Evolutionary conservation across 2,113 vertebrate species (phyloP).

Genomic region (Callocephalon fimbriatum): DNA sequence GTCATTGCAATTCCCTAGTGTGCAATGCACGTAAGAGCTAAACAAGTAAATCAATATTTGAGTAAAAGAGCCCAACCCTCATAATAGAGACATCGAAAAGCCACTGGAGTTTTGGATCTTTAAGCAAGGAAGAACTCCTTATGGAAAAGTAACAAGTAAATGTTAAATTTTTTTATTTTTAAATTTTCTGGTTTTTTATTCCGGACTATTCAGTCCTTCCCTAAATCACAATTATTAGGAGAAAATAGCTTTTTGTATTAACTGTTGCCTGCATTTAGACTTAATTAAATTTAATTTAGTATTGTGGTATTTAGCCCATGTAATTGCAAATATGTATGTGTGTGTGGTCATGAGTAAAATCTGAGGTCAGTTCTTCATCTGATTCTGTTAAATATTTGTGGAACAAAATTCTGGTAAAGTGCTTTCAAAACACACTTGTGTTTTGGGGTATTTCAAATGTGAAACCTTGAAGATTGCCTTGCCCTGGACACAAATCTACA

Average conservation of each 20-base stretch:
- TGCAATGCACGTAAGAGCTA: background rate
- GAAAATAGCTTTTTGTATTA: background rate
- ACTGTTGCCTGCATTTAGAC: background rate
- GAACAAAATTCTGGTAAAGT: background rate
- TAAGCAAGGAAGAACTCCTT: background rate
- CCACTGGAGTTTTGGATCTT: background rate
- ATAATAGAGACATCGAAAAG: background rate
- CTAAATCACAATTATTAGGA: background rate
- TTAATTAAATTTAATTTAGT: background rate
- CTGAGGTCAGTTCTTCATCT: background rate
- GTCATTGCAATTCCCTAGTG: background rate
- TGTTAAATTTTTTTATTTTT: background rate
- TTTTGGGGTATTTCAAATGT: background rate
- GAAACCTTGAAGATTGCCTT: background rate
- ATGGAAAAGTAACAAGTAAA: background rate
- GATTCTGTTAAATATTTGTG: background rate
- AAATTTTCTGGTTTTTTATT: background rate
- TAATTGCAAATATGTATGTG: background rate
- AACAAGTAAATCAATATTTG: background rate
- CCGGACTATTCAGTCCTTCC: background rate
- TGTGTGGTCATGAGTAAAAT: background rate
- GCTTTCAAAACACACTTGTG: background rate
- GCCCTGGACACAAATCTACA: background rate
- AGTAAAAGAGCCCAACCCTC: background rate
- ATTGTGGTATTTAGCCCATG: background rate